Conservation (phyloP, 2,113 vertebrate species). For the Nibea albiflora region DNA sequence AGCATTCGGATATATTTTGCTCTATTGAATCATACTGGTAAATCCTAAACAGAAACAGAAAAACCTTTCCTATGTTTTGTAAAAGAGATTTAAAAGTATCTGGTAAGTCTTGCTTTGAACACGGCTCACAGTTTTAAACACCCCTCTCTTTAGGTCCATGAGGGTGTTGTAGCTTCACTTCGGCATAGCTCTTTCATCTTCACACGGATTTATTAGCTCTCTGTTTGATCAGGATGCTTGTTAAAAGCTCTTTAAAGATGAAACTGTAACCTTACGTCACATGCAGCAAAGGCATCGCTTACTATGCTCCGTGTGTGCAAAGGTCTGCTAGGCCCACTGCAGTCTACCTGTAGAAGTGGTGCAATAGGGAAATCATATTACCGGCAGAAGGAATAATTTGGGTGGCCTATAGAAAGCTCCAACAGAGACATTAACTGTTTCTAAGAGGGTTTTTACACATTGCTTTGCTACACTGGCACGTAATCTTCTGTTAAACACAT, state of each 20-base stretch:
- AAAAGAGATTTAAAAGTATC: conserved; percentile 30
- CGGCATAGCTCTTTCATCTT: conserved; percentile 12
- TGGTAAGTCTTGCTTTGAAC: conserved; percentile 7
- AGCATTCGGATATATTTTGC: background rate
- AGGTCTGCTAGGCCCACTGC: conserved; percentile 5
- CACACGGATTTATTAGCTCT: conserved; percentile 13
- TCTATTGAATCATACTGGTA: background rate
- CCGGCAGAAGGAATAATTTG: background rate
- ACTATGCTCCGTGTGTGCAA: conserved; percentile 16
- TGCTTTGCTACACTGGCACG: background rate
- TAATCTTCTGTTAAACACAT: background rate
- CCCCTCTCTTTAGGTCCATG: background rate
- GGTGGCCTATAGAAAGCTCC: background rate
- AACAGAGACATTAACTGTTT: background rate
- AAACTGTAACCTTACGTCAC: conserved; percentile 9
- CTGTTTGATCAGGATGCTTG: conserved; percentile 40
- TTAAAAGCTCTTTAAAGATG: conserved; percentile 35
- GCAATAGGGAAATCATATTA: conserved; percentile 23
- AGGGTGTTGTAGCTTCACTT: background rate
- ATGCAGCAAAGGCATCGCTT: conserved; percentile 13
- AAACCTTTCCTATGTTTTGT: background rate
- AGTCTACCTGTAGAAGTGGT: background rate
- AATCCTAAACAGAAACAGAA: background rate
- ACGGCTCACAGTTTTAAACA: background rate
- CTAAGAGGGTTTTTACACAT: background rate